Base-by-base conservation (phyloP, 2,797 vertebrate species). In the Clarias fuscus region DNA sequence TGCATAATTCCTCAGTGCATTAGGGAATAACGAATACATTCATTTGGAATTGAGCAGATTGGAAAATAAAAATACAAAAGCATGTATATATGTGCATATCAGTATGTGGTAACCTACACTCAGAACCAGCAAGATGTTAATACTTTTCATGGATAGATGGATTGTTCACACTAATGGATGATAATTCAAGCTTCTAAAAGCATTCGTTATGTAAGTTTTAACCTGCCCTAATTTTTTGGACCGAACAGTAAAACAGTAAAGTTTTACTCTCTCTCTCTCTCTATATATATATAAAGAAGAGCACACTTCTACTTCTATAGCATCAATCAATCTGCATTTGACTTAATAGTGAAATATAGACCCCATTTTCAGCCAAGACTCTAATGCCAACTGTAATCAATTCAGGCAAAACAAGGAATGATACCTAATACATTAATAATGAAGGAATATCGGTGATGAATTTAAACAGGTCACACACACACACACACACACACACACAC, bases 371-470 rank as follows among this genome's bases (percentile, higher is more conserved):
- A 37, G 33, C 59, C 37, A 68, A 77, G n/a, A 17, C 30, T 58
- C 20, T 15, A 7, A 82, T 53, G 37, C 62, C 65, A n/a, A 77
- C 65, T 72, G 22, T 61, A 79, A 59, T 81, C 85, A 86, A 86
- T 81, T 53, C 40, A 71, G 43, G 61, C 15, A 17, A 85, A 59
- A 37, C 76, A 72, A 33, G 43, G 22, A 40, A 70, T 6, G 79
- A 81, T 81, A 81, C 79, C 65, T 67, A 67, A 81, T 81, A n/a
- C 79, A 65, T 81, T 81, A 65, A 81, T 81, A 62, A 81, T 81
- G n/a, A 87, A 83, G 65, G 30, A 87, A 84, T 59, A 84, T 86
- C 61, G 48, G 17, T 68, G 20, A 75, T 87, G 30, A 79, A 43
- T 85, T 80, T 85, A 58, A 80, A 80, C 27, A 64, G 83, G 71